Conservation (phyloP, 2,797 vertebrate genomes). For the Pempheris klunzingeri region DNA sequence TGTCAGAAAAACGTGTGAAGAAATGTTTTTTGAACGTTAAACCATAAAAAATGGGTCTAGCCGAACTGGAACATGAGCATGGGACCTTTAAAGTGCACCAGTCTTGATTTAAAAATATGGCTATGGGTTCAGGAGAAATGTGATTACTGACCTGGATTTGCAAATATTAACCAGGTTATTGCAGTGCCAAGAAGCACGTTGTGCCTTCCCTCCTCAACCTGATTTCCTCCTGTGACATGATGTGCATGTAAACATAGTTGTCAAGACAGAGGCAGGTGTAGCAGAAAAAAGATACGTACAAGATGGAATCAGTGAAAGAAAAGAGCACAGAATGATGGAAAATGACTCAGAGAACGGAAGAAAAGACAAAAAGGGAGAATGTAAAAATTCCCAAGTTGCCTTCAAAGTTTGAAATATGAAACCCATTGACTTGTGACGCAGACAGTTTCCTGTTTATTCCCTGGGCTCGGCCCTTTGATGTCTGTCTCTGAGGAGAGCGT, state of each 20-base stretch:
- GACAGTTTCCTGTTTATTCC: slow-evolving; percentile 64
- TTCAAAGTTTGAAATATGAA: slow-evolving; percentile 35
- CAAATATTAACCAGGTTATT: not conserved
- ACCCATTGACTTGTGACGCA: slow-evolving; percentile 2
- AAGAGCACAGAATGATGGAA: not conserved
- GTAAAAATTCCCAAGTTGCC: slow-evolving; percentile 11
- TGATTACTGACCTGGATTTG: not conserved
- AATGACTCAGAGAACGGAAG: not conserved
- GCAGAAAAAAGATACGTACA: not conserved
- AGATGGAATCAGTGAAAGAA: slow-evolving; percentile 4
- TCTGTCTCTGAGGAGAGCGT: slow-evolving; percentile 44
- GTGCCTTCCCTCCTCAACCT: not conserved
- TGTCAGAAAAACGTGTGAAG: too few species aligned
- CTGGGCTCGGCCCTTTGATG: slow-evolving; percentile 55
- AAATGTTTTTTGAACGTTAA: too few species aligned
- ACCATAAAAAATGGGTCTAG: too few species aligned
- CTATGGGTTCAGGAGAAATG: not conserved
- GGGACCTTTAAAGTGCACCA: not conserved
- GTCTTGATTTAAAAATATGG: not conserved
- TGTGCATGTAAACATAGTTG: not conserved
- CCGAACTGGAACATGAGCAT: too few species aligned
- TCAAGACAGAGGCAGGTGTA: not conserved
- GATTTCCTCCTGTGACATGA: not conserved
- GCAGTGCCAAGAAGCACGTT: not conserved
- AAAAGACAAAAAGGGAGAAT: slow-evolving; percentile 11